Conservation (phyloP, 2,888 invertebrate genomes). For the Tromatobia lineatoria region DNA sequence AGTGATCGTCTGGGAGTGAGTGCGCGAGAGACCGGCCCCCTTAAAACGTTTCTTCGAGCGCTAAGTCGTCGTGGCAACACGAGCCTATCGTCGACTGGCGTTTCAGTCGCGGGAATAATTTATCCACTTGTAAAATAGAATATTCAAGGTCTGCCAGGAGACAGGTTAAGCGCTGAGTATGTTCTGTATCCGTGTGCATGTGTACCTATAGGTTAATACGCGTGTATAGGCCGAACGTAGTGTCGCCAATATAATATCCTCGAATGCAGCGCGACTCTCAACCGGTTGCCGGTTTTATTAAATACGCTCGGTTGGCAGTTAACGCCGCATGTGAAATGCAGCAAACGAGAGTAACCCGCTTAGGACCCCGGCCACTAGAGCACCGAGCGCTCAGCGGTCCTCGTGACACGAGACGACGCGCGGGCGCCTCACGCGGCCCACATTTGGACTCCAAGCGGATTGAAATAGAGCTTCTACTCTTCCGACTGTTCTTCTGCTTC, state of each 20-base stretch:
- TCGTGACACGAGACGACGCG: slow-evolving; percentile 36
- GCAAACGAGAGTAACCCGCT: slow-evolving; percentile 33
- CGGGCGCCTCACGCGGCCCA: slow-evolving; percentile 62
- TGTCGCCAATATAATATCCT: slow-evolving; percentile 7
- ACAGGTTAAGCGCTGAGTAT: neutral
- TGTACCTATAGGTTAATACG: slow-evolving; percentile 22
- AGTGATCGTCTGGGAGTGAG: neutral
- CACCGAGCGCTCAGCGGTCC: slow-evolving; percentile 1
- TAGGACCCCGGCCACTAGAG: neutral
- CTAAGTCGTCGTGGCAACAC: neutral
- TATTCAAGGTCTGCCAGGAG: slow-evolving; percentile 49
- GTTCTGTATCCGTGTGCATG: neutral
- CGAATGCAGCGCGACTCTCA: slow-evolving; percentile 2
- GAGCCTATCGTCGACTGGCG: neutral
- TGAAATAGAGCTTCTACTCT: slow-evolving; percentile 62
- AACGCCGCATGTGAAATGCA: slow-evolving; percentile 55
- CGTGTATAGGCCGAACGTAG: neutral
- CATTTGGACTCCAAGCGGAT: slow-evolving; percentile 66
- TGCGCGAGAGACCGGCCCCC: neutral
- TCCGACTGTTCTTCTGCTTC: slow-evolving; percentile 12
- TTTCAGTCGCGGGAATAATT: slow-evolving; percentile 34
- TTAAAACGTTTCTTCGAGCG: neutral
- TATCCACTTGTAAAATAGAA: slow-evolving; percentile 59
- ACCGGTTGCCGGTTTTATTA: slow-evolving; percentile 24
- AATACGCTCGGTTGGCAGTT: slow-evolving; percentile 58